phyloP scores from a whole-genome alignment of 1,140 invertebrate species.

The Panagrolaimus sp. region DNA sequence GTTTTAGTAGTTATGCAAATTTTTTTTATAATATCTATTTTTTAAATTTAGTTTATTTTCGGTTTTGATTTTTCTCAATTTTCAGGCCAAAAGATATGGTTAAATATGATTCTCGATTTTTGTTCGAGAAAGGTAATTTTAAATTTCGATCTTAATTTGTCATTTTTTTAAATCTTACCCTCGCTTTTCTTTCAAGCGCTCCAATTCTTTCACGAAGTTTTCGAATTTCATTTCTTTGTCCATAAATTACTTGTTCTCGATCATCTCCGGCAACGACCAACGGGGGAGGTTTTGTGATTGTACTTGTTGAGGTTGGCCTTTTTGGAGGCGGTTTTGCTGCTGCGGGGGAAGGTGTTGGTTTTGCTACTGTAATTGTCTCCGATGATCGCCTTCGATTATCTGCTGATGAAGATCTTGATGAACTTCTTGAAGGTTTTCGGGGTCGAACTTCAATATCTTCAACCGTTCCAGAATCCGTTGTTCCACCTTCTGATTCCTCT shows the following conservation, averaged over 20 bases:
- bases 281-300: conserved; percentile 6
- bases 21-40: too few relatives aligned
- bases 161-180: conserved; percentile 20
- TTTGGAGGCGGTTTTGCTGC: background rate
- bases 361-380: too few relatives aligned
- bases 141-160: too few relatives aligned
- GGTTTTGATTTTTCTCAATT: too few relatives aligned
- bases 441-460: conserved; percentile 29
- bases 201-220: conserved; percentile 26
- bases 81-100: too few relatives aligned
- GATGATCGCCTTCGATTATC: background rate
- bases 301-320: background rate
- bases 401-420: background rate
- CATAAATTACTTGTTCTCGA: conserved; percentile 15
- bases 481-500: background rate
- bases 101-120: too few relatives aligned
- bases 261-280: conserved; percentile 2
- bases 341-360: background rate
- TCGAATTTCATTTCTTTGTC: conserved; percentile 29
- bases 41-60: too few relatives aligned
- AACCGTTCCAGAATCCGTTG: conserved; percentile 35
- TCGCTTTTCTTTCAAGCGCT: conserved; percentile 29
- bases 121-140: too few relatives aligned
- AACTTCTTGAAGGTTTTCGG: background rate
- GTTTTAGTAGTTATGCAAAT: too few relatives aligned